Evolutionary conservation across 1,140 invertebrate genomes (phyloP).

Genomic region (Heliconius congener): DNA sequence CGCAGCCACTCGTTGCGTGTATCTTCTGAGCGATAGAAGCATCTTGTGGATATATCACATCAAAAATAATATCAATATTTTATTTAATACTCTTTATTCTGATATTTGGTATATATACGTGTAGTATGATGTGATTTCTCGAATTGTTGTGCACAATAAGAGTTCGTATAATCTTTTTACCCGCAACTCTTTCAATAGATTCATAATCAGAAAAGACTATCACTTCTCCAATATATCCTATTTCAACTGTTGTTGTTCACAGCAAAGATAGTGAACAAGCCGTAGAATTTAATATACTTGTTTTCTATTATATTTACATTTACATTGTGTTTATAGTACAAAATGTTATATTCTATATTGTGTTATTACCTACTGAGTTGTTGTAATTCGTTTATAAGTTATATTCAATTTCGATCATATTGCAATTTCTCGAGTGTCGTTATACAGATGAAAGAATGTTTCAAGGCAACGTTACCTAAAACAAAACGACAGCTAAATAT

Average conservation of each 20-base stretch:
- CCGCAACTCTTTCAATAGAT: constrained; percentile 25
- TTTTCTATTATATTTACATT: constrained; percentile 9
- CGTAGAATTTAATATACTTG: constrained; percentile 14
- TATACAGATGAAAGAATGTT: background rate
- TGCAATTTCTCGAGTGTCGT: constrained; percentile 3
- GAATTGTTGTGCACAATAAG: constrained; percentile 39
- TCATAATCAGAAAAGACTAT: constrained; percentile 1
- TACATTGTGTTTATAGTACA: constrained; percentile 25
- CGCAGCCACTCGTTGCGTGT: constrained; percentile 3
- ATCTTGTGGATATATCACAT: constrained; percentile 31
- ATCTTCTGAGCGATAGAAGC: constrained; percentile 22
- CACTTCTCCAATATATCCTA: constrained; percentile 13
- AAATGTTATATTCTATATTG: constrained; percentile 23
- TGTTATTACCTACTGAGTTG: constrained; percentile 22
- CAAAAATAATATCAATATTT: constrained; percentile 24
- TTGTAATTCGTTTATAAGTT: constrained; percentile 3
- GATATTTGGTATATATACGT: constrained; percentile 37
- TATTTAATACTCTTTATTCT: constrained; percentile 41
- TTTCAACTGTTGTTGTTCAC: constrained; percentile 29
- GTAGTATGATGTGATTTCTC: constrained; percentile 32
- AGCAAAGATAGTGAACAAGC: constrained; percentile 20
- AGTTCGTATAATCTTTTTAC: constrained; percentile 32
- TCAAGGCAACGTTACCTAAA: background rate
- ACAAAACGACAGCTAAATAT: background rate
- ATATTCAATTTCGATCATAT: constrained; percentile 2